A percentile compares a stretch with the other conserved stretches of the same genome.
These are phyloP conservation scores for Callochromis pleurospilus DNA, from an alignment of 2,113 vertebrate species.

Conservation along the genomic window DNA sequence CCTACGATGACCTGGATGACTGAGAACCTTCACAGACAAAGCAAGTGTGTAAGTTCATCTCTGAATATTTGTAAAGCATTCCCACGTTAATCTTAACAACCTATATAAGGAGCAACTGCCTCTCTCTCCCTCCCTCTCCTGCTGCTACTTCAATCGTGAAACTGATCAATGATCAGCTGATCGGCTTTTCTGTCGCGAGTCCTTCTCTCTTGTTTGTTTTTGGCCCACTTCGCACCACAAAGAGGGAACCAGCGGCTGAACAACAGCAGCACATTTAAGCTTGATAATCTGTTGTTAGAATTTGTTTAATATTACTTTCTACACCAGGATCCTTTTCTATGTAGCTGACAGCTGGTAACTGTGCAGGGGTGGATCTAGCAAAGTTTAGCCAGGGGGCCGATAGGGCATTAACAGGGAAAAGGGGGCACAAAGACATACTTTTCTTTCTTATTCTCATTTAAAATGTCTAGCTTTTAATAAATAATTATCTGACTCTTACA, in stretches of 20 bases:
- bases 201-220: fast-evolving
- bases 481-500: too few species aligned
- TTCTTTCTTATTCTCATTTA: too few species aligned
- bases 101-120: fast-evolving
- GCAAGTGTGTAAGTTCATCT: background rate
- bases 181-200: background rate
- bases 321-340: fast-evolving
- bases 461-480: too few species aligned
- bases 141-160: background rate
- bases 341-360: fast-evolving
- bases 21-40: background rate
- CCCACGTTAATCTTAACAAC: background rate
- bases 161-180: background rate
- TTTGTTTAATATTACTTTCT: too few species aligned
- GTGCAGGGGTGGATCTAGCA: fast-evolving
- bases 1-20: background rate
- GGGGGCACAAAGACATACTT: too few species aligned
- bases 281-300: background rate
- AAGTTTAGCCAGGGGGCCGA: fast-evolving
- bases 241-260: background rate
- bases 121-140: background rate
- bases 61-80: background rate
- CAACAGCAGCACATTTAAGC: background rate
- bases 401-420: fast-evolving
- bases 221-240: fast-evolving